Evolutionary conservation across 2,113 vertebrate species (phyloP).

Genomic region (Gracilinanus agilis): DNA sequence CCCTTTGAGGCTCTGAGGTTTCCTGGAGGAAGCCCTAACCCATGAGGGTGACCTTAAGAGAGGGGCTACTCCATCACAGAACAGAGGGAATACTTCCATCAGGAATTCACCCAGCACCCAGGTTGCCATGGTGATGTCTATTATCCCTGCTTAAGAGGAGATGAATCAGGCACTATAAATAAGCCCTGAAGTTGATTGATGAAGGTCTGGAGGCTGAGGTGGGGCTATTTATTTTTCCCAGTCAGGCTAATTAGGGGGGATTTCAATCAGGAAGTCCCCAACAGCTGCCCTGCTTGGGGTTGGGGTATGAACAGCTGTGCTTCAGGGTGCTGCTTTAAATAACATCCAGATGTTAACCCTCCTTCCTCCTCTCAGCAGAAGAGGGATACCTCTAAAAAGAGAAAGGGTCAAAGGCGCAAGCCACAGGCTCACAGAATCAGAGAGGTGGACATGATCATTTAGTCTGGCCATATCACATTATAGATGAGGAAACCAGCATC

Average conservation of each 20-base stretch:
- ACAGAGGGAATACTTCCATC: conserved; percentile 25
- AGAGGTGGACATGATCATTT: no score
- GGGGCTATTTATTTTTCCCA: conserved; percentile 32
- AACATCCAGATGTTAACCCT: not conserved
- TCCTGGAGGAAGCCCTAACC: not conserved
- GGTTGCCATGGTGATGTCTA: conserved; percentile 72
- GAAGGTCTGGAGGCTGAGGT: conserved; percentile 23
- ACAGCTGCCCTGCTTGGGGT: not conserved
- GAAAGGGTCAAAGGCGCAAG: no score
- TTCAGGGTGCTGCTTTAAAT: not conserved
- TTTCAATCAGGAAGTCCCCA: not conserved
- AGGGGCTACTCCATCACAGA: not conserved
- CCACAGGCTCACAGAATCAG: no score
- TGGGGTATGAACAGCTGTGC: not conserved
- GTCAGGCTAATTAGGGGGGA: conserved; percentile 11
- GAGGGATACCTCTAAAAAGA: no score
- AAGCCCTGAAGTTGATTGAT: conserved; percentile 20
- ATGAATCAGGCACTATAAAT: conserved; percentile 73
- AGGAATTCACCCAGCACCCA: not conserved
- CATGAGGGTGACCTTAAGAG: not conserved
- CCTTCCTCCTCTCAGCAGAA: not conserved
- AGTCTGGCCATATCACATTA: no score
- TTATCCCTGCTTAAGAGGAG: conserved; percentile 56
- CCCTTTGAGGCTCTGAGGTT: not conserved
- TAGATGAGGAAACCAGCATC: no score